Evolutionary conservation across 2,797 vertebrate species (phyloP).

Genomic region (Argentina silus): DNA sequence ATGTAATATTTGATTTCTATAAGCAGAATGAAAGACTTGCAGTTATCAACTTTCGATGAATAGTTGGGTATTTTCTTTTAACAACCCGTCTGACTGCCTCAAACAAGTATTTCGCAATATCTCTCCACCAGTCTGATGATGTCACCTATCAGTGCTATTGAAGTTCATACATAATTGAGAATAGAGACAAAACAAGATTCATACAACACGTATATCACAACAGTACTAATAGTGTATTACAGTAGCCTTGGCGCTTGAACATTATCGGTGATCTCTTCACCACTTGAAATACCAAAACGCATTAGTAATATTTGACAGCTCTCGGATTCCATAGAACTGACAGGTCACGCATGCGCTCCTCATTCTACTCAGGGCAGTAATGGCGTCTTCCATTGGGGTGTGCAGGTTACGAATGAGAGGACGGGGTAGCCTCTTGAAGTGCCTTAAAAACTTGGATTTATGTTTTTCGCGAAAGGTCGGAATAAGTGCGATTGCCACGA

Average conservation of each 20-base stretch:
- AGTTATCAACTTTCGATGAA: neutral
- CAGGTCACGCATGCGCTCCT: constrained; percentile 58
- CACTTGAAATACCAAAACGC: neutral
- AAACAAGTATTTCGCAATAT: neutral
- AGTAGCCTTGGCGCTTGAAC: no score
- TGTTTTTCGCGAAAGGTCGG: constrained; percentile 39
- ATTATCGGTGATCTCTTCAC: no score
- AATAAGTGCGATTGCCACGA: constrained; percentile 38
- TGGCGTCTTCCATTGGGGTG: constrained; percentile 74
- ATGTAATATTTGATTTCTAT: neutral
- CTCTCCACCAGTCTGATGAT: no score
- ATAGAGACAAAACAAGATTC: no score
- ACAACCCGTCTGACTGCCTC: neutral
- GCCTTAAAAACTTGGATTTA: constrained; percentile 36
- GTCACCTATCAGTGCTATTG: no score
- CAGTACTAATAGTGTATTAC: no score
- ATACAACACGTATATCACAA: no score
- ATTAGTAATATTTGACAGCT: neutral
- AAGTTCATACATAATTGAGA: no score
- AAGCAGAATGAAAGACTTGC: neutral
- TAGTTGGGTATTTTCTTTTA: constrained; percentile 29
- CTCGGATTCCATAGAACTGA: constrained; percentile 57
- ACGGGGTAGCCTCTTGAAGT: constrained; percentile 36
- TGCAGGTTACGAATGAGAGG: constrained; percentile 65
- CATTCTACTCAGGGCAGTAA: constrained; percentile 24